Evolutionary conservation across 2,113 vertebrate genomes (phyloP).

Genomic region (Mesitornis unicolor): DNA sequence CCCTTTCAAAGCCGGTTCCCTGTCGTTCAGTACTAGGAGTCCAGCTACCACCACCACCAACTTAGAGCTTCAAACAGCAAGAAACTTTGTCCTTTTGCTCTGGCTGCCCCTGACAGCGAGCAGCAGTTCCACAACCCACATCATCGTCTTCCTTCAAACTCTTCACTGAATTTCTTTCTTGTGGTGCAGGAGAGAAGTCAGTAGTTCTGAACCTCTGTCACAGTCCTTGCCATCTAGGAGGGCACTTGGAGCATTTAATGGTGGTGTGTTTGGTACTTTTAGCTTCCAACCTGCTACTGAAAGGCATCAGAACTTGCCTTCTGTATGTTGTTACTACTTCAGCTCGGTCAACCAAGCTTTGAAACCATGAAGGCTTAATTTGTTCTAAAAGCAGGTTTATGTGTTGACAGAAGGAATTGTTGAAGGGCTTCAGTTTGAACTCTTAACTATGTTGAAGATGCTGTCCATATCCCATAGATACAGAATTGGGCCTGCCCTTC

Average conservation of each 20-base stretch:
- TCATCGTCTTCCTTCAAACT: background rate
- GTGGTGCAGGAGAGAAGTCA: background rate
- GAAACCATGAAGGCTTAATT: background rate
- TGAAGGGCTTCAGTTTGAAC: background rate
- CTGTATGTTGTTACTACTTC: background rate
- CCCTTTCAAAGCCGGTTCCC: background rate
- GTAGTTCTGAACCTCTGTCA: background rate
- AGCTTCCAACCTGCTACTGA: background rate
- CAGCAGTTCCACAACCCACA: background rate
- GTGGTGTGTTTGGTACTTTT: background rate
- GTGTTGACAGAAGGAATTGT: background rate
- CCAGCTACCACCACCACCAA: background rate
- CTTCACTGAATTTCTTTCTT: background rate
- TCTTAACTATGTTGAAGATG: background rate
- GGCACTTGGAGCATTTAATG: background rate
- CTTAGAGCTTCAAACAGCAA: background rate
- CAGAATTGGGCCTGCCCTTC: background rate
- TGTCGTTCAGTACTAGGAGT: background rate
- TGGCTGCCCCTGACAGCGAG: background rate
- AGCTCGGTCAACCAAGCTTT: background rate
- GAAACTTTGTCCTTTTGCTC: background rate
- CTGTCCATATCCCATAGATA: background rate
- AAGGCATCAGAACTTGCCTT: background rate
- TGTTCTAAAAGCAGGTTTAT: background rate
- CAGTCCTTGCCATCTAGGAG: background rate